Base-by-base conservation (phyloP, 2,888 invertebrate species). In the Melinopterus prodromus region DNA sequence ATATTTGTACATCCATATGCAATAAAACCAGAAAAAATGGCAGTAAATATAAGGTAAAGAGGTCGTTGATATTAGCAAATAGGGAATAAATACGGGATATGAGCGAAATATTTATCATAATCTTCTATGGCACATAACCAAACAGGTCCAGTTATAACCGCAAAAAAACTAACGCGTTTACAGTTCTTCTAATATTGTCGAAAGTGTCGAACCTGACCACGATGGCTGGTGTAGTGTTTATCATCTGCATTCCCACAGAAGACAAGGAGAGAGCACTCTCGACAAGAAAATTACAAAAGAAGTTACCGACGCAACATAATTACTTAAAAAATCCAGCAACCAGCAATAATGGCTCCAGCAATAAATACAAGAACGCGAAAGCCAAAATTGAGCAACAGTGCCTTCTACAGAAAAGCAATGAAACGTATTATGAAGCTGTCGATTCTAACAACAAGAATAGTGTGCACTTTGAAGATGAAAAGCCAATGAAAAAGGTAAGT, bases 211-310 rank as follows among this genome's bases (percentile, higher is more conserved):
- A 53, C 53, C 12, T 53, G 7, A n/a, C 71, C 15, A 72, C 26
- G 35, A 92, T 92, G 92, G 88, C 92, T 9, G 92, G 92, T 53
- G 91, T 92, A n/a, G 86, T 92, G 70, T 91, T 93, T 83, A 89
- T 92, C 53, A 90, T 93, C 14, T 91, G 90, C 82, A 90, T 93
- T 16, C 93, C 93, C 6, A 90, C 90, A 35, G 91, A 90, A 79
- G 89, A 89, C 78, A 88, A 91, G 83, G 92, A 93, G 37, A 81
- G 78, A 16, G 69, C 75, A 69, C 16, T 81, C n/a, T 37, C 35
- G 6, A 37, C 38, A 37, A 76, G 70, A 69, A 35, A 36, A 70
- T n/a, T 76, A 69, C 76, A 80, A 16, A 69, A 71, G 35, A 77
- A 69, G 36, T 77, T 71, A 7, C 15, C n/a, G 35, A 53, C 26